Evolutionary conservation across 1,140 invertebrate genomes (phyloP).

Genomic region (Catajapyx aquilonaris): DNA sequence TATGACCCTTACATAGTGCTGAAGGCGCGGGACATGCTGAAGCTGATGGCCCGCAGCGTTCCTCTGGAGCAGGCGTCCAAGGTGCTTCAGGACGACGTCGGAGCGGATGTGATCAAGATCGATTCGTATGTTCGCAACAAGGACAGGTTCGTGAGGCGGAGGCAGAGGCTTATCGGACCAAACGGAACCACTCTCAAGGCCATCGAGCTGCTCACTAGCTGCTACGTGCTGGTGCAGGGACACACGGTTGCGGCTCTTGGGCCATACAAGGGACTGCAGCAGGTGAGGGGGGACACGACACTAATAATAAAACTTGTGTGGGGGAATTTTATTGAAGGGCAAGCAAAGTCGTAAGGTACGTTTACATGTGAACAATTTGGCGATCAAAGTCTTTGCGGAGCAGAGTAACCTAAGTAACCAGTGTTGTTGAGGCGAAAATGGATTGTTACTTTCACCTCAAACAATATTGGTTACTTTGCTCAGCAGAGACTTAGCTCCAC

Average conservation of each 20-base stretch:
- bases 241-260: conserved; percentile 94
- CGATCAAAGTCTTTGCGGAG: too few relatives aligned
- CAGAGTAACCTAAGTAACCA: too few relatives aligned
- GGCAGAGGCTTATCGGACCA: conserved; percentile 86
- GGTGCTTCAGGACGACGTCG: conserved; percentile 72
- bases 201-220: conserved; percentile 92
- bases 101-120: conserved; percentile 95
- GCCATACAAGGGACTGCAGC: conserved; percentile 80
- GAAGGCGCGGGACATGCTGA: conserved; percentile 91
- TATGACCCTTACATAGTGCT: conserved; percentile 98
- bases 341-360: too few relatives aligned
- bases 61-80: conserved; percentile 83
- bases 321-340: too few relatives aligned
- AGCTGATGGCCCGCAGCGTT: conserved; percentile 83
- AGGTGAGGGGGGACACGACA: conserved; percentile 26
- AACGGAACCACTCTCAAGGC: conserved; percentile 95
- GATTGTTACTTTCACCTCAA: too few relatives aligned
- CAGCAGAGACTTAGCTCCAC: too few relatives aligned
- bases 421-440: too few relatives aligned
- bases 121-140: conserved; percentile 72
- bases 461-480: too few relatives aligned
- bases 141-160: conserved; percentile 87
- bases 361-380: too few relatives aligned
- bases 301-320: too few relatives aligned
- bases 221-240: conserved; percentile 93